Evolutionary conservation across 2,888 invertebrate species (phyloP).

Genomic region (Unio pictorum): DNA sequence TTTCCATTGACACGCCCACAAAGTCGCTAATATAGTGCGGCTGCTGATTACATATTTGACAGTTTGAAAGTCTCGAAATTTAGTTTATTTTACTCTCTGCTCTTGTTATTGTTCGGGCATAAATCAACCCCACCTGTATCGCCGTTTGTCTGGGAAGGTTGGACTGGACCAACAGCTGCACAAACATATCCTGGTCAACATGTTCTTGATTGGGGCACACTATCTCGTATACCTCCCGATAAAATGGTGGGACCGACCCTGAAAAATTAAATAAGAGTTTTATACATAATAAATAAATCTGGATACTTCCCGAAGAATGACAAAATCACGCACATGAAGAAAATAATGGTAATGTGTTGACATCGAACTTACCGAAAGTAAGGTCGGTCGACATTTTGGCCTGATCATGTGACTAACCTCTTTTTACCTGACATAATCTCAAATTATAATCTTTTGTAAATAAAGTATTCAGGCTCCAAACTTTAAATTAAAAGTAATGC

Average conservation of each 20-base stretch:
- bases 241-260: slow-evolving; percentile 71
- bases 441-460: slow-evolving; percentile 9
- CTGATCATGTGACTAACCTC: slow-evolving; percentile 53
- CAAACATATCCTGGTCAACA: slow-evolving; percentile 71
- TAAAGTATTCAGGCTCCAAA: neutral
- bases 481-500: neutral
- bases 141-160: slow-evolving; percentile 67
- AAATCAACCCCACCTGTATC: slow-evolving; percentile 58
- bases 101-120: too few species aligned
- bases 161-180: slow-evolving; percentile 68
- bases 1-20: too few species aligned
- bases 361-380: slow-evolving; percentile 54
- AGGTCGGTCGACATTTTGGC: slow-evolving; percentile 67
- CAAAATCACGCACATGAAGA: neutral
- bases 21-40: too few species aligned
- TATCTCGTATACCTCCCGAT: slow-evolving; percentile 71
- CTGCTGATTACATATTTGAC: too few species aligned
- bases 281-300: neutral
- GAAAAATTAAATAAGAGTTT: slow-evolving; percentile 16
- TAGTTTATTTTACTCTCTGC: too few species aligned
- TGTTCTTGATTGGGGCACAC: slow-evolving; percentile 71
- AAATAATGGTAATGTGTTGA: slow-evolving; percentile 4
- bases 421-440: neutral
- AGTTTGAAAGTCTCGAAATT: too few species aligned
- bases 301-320: neutral